phyloP scores from a whole-genome alignment of 2,797 vertebrate species.

The Phrynocephalus guinanensis region DNA sequence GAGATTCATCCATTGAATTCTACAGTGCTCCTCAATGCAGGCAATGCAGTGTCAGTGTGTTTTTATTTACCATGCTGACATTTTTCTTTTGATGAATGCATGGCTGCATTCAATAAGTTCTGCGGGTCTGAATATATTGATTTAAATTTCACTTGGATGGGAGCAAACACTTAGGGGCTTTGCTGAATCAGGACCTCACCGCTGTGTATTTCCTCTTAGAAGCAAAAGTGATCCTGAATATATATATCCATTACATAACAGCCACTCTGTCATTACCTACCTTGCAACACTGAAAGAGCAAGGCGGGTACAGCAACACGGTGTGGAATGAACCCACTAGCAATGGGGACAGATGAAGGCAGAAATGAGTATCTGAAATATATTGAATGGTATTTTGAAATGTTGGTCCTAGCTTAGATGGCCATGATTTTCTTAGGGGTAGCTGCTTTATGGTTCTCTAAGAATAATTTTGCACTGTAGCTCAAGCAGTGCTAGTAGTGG shows the following conservation, averaged over 20 bases:
- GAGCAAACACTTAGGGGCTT: slow-evolving; percentile 29
- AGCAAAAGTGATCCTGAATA: neutral
- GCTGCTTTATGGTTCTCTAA: neutral
- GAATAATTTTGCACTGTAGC: neutral
- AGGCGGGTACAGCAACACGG: neutral
- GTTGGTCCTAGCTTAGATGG: neutral
- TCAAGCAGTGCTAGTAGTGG: neutral
- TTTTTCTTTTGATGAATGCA: slow-evolving; percentile 45
- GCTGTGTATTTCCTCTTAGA: slow-evolving; percentile 19
- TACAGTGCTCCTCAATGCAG: slow-evolving; percentile 9
- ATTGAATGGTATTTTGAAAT: neutral
- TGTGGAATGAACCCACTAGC: neutral
- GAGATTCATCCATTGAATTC: neutral
- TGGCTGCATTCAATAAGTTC: slow-evolving; percentile 29
- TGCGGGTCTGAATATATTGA: neutral
- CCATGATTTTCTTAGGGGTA: neutral
- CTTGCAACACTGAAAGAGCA: neutral
- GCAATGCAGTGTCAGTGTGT: slow-evolving; percentile 4
- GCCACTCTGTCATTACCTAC: neutral
- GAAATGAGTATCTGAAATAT: neutral
- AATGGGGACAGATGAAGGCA: neutral
- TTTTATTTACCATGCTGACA: slow-evolving; percentile 24
- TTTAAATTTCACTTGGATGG: slow-evolving; percentile 12
- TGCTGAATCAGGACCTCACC: slow-evolving; percentile 25
- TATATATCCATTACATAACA: slow-evolving; percentile 23